These are phyloP conservation scores for Drosophila conformis DNA, from an alignment of 2,888 invertebrate species.

Conservation along the genomic window DNA sequence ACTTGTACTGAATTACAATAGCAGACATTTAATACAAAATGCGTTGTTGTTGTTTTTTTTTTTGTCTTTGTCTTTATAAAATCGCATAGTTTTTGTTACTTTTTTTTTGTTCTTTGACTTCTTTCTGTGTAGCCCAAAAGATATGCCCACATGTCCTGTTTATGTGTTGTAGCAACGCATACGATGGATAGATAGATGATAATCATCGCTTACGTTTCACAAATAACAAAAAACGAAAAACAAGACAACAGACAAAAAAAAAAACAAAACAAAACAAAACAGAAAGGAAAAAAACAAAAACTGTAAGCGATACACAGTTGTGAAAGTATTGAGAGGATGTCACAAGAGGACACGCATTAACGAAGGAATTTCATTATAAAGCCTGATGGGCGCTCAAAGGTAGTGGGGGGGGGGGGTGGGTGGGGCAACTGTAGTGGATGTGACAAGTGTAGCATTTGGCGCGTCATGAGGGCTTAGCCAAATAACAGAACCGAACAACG, in stretches of 20 bases:
- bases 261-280: not conserved
- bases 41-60: constrained; percentile 30
- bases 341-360: constrained; percentile 61
- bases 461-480: constrained; percentile 49
- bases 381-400: constrained; percentile 21
- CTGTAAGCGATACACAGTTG: constrained; percentile 55
- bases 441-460: constrained; percentile 50
- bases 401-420: not conserved
- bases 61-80: not conserved
- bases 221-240: constrained; percentile 16
- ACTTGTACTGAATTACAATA: constrained; percentile 26
- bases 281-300: not conserved
- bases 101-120: not conserved
- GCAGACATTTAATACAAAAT: constrained; percentile 32
- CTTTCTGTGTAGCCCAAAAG: constrained; percentile 8
- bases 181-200: constrained; percentile 52
- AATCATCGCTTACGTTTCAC: constrained; percentile 56
- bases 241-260: not conserved
- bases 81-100: constrained; percentile 9
- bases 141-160: constrained; percentile 30
- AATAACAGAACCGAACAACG: constrained; percentile 38
- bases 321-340: constrained; percentile 60
- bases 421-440: not conserved
- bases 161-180: constrained; percentile 30
- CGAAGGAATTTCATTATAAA: constrained; percentile 60